phyloP scores from a whole-genome alignment of 2,888 invertebrate genomes.

The Dione juno region DNA sequence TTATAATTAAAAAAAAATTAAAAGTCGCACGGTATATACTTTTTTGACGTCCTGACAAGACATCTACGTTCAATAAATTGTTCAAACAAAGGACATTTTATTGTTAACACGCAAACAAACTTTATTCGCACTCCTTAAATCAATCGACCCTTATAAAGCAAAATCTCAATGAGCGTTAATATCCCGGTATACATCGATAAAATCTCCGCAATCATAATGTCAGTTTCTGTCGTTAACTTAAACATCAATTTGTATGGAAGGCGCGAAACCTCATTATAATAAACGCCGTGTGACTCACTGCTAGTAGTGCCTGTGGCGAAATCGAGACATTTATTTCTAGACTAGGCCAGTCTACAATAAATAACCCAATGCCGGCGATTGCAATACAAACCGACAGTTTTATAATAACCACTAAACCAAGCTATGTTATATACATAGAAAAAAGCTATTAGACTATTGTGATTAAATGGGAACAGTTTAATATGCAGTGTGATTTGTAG shows the following conservation, averaged over 20 bases:
- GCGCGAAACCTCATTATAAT: slow-evolving; percentile 51
- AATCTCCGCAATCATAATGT: slow-evolving; percentile 43
- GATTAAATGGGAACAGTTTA: slow-evolving; percentile 68
- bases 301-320: slow-evolving; percentile 52
- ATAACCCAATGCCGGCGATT: slow-evolving; percentile 61
- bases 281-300: slow-evolving; percentile 50
- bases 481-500: slow-evolving; percentile 68
- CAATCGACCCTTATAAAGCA: slow-evolving; percentile 35
- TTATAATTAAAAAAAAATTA: neutral
- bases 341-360: slow-evolving; percentile 60
- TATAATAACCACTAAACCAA: slow-evolving; percentile 52
- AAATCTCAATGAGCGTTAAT: slow-evolving; percentile 35
- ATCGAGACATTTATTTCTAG: slow-evolving; percentile 55
- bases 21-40: neutral
- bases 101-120: slow-evolving; percentile 8
- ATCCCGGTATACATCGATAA: slow-evolving; percentile 40
- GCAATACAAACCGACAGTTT: slow-evolving; percentile 66
- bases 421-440: slow-evolving; percentile 47
- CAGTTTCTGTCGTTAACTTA: slow-evolving; percentile 44
- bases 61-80: neutral
- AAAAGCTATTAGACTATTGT: slow-evolving; percentile 59
- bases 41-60: neutral
- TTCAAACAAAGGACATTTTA: slow-evolving; percentile 20
- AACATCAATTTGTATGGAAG: slow-evolving; percentile 48
- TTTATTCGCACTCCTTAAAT: slow-evolving; percentile 32